Conservation (phyloP, 2,797 vertebrate species). For the Lemur catta region DNA sequence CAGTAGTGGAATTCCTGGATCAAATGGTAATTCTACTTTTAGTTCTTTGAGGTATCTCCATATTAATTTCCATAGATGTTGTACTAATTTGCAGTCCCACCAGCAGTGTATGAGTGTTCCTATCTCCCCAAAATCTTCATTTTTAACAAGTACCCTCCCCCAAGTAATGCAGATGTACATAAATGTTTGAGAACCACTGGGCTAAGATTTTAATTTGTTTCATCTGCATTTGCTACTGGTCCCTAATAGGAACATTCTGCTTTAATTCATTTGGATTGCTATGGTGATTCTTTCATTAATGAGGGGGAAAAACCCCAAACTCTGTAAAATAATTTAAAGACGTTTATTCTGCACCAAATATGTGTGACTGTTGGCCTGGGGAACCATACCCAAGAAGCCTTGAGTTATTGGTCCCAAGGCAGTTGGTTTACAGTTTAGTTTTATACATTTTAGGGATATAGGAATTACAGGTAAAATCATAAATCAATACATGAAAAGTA, state of each 20-base stretch:
- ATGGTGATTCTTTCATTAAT: background rate
- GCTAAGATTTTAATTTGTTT: background rate
- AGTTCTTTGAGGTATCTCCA: too few relatives aligned
- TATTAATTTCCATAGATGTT: too few relatives aligned
- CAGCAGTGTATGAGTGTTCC: too few relatives aligned
- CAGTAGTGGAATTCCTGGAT: too few relatives aligned
- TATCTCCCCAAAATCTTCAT: background rate
- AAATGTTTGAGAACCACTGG: slow-evolving; percentile 9
- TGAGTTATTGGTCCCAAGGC: background rate
- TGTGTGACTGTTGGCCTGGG: background rate
- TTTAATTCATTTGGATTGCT: slow-evolving; percentile 6
- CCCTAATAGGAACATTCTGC: background rate
- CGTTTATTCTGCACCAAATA: background rate
- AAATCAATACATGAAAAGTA: background rate
- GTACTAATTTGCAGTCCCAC: too few relatives aligned
- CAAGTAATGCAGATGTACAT: background rate
- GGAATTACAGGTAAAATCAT: background rate
- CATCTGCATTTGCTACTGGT: background rate
- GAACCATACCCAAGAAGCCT: background rate
- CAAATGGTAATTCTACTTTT: too few relatives aligned
- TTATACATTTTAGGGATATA: background rate
- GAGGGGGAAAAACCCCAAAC: too few relatives aligned
- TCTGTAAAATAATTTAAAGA: background rate
- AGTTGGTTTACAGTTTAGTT: background rate
- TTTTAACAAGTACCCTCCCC: background rate